Base-by-base conservation (phyloP, 2,113 vertebrate genomes). In the Puntigrus tetrazona region DNA sequence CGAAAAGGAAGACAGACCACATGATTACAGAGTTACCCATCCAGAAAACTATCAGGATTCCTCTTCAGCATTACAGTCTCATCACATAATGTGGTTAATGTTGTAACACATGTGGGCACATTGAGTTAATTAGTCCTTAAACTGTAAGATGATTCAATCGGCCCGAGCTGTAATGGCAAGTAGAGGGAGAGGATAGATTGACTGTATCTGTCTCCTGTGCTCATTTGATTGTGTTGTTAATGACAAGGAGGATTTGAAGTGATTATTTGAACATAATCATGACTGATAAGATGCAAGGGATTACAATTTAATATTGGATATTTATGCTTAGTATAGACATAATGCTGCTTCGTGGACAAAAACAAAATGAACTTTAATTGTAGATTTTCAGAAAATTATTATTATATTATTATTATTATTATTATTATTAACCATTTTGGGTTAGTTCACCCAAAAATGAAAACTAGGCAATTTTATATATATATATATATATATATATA, bases 21-120 rank as follows among this genome's bases (percentile, higher is more conserved):
- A 31, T 47, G 38, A 80, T 80, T 80, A 65, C 38, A 0, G 41
- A 45, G 59, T 67, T 80, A 65, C 25, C 18, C 78, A 67, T 80
- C 78, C 78, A 80, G 59, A 67, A 78, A 80, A 67, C 25, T 67
- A 80, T 80, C 59, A 65, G 59, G 76, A 1, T 78, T 78, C n/a
- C 77, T 43, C 38, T 61, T 78, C 14, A 78, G 77, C 41, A 65
- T 47, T 47, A 43, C 38, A 80, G 78, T 16, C 16, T 57, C 57
- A 45, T 79, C 38, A 27, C 78, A 67, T 80, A 80, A 67, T 47
- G 41, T 80, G 78, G 38, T 67, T 80, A 80, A 80, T 80, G 59
- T 67, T 34, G 59, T 67, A 80, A 67, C 59, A 78, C 76, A 67
- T 67, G 78, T 80, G 78, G 78, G 78, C 41, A 67, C 27, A 47